phyloP scores from a whole-genome alignment of 2,797 vertebrate genomes.

The Sebastes kiyomatsui region DNA sequence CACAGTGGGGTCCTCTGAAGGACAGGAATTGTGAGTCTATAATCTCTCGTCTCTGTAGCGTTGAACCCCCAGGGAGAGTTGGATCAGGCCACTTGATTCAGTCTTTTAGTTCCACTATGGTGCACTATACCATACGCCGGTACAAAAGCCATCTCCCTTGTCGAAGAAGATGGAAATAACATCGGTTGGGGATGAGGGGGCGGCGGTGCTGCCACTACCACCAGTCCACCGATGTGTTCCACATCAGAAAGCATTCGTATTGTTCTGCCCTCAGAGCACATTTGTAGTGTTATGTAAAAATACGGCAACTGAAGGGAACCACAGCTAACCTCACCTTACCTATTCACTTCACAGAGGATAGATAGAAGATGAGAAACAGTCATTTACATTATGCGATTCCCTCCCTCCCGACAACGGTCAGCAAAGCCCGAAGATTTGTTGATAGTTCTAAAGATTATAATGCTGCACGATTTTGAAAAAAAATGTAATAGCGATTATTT shows the following conservation, averaged over 20 bases:
- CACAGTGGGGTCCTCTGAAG: constrained; percentile 73
- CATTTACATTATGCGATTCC: constrained; percentile 3
- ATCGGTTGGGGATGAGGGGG: constrained; percentile 11
- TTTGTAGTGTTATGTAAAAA: constrained; percentile 70
- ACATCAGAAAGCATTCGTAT: constrained; percentile 71
- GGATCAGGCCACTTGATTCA: constrained; percentile 81
- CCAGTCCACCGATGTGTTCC: constrained; percentile 55
- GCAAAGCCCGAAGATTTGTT: no score
- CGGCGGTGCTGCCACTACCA: not conserved
- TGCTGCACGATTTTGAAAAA: no score
- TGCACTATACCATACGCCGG: constrained; percentile 59
- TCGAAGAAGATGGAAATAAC: constrained; percentile 70
- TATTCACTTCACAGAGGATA: not conserved
- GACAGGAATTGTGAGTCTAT: constrained; percentile 69
- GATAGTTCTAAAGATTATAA: no score
- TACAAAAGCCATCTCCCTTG: constrained; percentile 69
- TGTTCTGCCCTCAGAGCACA: constrained; percentile 64
- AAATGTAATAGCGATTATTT: no score
- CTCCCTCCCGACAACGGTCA: no score
- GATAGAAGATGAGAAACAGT: constrained; percentile 31
- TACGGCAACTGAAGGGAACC: constrained; percentile 51
- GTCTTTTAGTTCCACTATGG: constrained; percentile 78
- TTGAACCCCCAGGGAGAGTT: constrained; percentile 72
- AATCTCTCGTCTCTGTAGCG: constrained; percentile 71
- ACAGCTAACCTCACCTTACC: not conserved